A percentile compares a stretch with the other conserved stretches of the same genome.
Conservation (phyloP, 37 sponge, comb jelly and placozoan genomes). For the Spongilla lacustris region DNA sequence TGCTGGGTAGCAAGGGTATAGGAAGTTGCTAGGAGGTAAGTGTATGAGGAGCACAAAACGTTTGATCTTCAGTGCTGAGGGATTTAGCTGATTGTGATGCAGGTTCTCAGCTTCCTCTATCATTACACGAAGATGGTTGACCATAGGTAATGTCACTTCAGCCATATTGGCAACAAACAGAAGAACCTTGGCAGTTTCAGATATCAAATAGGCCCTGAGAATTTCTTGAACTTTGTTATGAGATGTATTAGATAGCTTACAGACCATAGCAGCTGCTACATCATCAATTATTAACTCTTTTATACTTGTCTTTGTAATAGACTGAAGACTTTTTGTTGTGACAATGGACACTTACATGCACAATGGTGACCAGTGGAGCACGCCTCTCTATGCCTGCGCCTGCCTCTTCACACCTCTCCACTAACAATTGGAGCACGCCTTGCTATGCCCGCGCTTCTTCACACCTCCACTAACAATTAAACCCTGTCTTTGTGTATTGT, state of each 20-base stretch:
- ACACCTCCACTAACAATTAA: too few relatives aligned
- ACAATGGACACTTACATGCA: too few relatives aligned
- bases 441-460: too few relatives aligned
- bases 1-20: slow-evolving; percentile 80
- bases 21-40: slow-evolving; percentile 74
- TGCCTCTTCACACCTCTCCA: too few relatives aligned
- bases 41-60: slow-evolving; percentile 80
- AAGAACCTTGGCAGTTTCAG: slow-evolving; percentile 34
- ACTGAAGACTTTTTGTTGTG: too few relatives aligned
- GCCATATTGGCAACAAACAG: slow-evolving; percentile 64
- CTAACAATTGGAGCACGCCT: too few relatives aligned
- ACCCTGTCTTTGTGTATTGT: too few relatives aligned
- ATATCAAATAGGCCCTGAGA: background rate
- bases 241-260: background rate
- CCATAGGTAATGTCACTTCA: slow-evolving; percentile 47
- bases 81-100: too few relatives aligned
- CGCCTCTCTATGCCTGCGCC: too few relatives aligned
- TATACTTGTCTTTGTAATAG: too few relatives aligned
- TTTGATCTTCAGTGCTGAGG: slow-evolving; percentile 18
- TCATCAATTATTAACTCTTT: background rate
- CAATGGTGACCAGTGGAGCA: too few relatives aligned
- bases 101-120: background rate
- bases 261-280: background rate
- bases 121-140: slow-evolving; percentile 70
- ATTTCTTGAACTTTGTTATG: background rate